phyloP scores from a whole-genome alignment of 2,888 invertebrate species.

The Drosophila macrospina region DNA sequence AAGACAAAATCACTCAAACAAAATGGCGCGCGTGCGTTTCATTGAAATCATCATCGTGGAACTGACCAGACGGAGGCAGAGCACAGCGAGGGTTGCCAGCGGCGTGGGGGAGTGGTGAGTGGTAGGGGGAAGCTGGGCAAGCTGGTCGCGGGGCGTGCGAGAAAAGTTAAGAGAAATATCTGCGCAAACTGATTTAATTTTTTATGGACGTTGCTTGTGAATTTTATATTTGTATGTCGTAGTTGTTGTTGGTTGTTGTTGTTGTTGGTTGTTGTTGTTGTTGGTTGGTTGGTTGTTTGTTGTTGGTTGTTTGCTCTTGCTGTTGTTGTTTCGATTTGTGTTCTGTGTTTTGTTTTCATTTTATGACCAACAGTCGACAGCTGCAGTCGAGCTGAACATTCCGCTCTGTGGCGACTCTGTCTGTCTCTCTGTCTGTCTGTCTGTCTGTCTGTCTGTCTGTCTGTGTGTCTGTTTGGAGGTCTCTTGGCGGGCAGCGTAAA shows the following conservation, averaged over 20 bases:
- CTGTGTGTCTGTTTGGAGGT: constrained; percentile 26
- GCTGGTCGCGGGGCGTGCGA: background rate
- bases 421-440: constrained; percentile 14
- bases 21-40: constrained; percentile 77
- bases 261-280: constrained; percentile 28
- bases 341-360: constrained; percentile 50
- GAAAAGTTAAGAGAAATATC: constrained; percentile 63
- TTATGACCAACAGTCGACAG: constrained; percentile 63
- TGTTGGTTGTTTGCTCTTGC: constrained; percentile 24
- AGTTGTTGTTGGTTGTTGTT: constrained; percentile 24
- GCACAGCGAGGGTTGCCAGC: no score
- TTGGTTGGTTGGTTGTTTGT: constrained; percentile 27
- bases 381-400: constrained; percentile 62
- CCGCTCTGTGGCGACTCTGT: constrained; percentile 4
- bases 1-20: constrained; percentile 78
- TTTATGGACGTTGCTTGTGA: constrained; percentile 72
- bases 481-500: constrained; percentile 48
- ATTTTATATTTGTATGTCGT: constrained; percentile 63
- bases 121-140: no score
- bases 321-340: constrained; percentile 51
- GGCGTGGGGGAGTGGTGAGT: background rate
- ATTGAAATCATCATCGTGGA: constrained; percentile 65
- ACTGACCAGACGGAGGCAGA: background rate
- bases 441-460: constrained; percentile 11
- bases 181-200: constrained; percentile 78